Percentiles rank a stretch among this genome's conserved stretches.
These are phyloP conservation scores for Ethmia dodecea DNA, from an alignment of 2,888 invertebrate genomes.

Conservation along the genomic window DNA sequence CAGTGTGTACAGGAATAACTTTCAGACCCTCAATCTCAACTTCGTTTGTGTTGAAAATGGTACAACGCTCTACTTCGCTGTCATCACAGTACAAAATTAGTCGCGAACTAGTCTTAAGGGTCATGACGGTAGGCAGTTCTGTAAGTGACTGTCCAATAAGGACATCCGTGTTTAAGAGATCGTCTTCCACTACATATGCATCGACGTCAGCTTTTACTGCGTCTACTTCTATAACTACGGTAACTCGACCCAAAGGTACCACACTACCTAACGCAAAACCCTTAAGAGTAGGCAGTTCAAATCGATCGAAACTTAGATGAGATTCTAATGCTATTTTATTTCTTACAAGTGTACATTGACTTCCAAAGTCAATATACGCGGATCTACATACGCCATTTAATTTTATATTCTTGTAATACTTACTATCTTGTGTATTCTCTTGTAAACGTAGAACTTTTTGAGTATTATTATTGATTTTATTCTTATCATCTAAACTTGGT, in stretches of 20 bases:
- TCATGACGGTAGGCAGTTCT: slow-evolving; percentile 7
- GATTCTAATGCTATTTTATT: background rate
- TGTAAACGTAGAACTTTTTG: background rate
- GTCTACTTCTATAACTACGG: slow-evolving; percentile 6
- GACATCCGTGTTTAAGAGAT: slow-evolving; percentile 8
- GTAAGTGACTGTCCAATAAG: slow-evolving; percentile 13
- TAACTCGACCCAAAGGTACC: slow-evolving; percentile 3
- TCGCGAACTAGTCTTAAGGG: slow-evolving; percentile 4
- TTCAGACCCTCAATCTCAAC: background rate
- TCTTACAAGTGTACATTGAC: slow-evolving; percentile 13
- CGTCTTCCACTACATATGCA: slow-evolving; percentile 7
- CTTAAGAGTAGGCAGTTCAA: slow-evolving; percentile 8
- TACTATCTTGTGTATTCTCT: slow-evolving; percentile 1
- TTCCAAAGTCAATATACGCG: slow-evolving; percentile 15
- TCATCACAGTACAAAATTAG: slow-evolving; percentile 5
- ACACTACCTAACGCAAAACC: slow-evolving; percentile 9
- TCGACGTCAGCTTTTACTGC: slow-evolving; percentile 6
- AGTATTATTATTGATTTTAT: background rate
- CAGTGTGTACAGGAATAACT: background rate
- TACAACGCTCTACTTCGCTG: background rate
- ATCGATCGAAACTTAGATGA: background rate
- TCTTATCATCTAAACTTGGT: background rate
- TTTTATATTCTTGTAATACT: slow-evolving; percentile 10
- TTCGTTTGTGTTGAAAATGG: background rate
- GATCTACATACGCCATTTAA: slow-evolving; percentile 5